Evolutionary conservation across 2,888 invertebrate genomes (phyloP), one percentile per base, ranked within the genome.

Genomic region (Trileptium ribeirensis): DNA sequence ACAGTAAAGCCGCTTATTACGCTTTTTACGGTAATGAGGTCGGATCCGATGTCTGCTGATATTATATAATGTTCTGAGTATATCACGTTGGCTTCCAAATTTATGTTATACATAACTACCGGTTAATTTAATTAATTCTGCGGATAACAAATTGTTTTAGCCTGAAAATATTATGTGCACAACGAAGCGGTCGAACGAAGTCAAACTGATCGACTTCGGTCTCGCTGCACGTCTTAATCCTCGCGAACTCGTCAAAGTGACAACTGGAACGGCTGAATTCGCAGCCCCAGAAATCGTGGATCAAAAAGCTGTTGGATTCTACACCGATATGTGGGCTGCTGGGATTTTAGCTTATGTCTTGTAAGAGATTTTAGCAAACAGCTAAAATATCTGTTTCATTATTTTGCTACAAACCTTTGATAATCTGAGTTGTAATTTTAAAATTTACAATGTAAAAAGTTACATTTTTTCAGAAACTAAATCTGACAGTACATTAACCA

Each of bases 121-220:
- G 24, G 8, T 51, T 51, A 15, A 24, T 51, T 51, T 51, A 15
- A 51, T 51, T 51, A 51, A 51, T 51, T 24, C 24, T 51, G 8
- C 51, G 8, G 8, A 8, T 51, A 24, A 8, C 51, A 15, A 77
- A 78, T n/a, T 51, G 51, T 79, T 39, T 83, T 95, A 97, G 91
- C 99, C 99, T 0, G 99, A 99, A 90, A 99, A 99, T 89, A 97
- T 99, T 83, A 97, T 99, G 97, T 99, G 98, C 90, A 96, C 97
- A 89, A 99, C 97, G 0, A 93, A 95, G 84, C 94, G 92, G 83
- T 95, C 96, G 87, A 96, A 95, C 78, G 95, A 96, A 87, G 94
- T 99, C 19, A 99, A 99, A 91, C 92, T 99, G 67, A 99, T 99
- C 86, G 99, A 99, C 90, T 99, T 99, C 90, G 99, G 99, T n/a